A percentile compares a stretch with the other conserved stretches of the same genome.
Evolutionary conservation across 2,888 invertebrate genomes (phyloP).

Genomic region (Campoplex capitator): DNA sequence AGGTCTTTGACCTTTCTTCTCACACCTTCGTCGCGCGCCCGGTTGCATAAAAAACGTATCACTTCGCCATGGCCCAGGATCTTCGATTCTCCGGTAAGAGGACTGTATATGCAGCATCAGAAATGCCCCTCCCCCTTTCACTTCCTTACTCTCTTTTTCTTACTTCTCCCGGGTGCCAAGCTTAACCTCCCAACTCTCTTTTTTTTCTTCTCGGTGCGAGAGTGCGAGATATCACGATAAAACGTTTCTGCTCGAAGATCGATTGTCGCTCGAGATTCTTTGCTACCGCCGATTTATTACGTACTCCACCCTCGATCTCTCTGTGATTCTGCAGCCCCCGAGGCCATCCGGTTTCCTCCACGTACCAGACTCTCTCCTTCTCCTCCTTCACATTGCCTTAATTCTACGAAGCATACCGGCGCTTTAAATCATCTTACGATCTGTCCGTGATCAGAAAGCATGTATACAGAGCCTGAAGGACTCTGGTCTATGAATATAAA

Average conservation of each 20-base stretch:
- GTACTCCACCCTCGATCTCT: conserved; percentile 71
- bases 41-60: conserved; percentile 70
- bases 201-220: conserved; percentile 57
- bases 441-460: conserved; percentile 66
- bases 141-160: conserved; percentile 17
- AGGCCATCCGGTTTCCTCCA: conserved; percentile 54
- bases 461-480: conserved; percentile 28
- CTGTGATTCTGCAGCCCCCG: conserved; percentile 65
- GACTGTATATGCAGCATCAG: conserved; percentile 51
- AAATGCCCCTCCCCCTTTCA: conserved; percentile 26
- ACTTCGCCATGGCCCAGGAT: conserved; percentile 71
- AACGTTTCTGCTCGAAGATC: conserved; percentile 76
- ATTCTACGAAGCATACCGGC: conserved; percentile 59
- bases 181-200: conserved; percentile 17
- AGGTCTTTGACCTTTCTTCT: conserved; percentile 61
- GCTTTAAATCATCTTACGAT: conserved; percentile 66
- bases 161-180: conserved; percentile 37
- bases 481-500: background rate
- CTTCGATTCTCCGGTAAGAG: conserved; percentile 65
- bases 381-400: conserved; percentile 47
- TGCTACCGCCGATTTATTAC: conserved; percentile 74
- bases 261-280: conserved; percentile 80
- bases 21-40: conserved; percentile 56
- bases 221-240: conserved; percentile 76
- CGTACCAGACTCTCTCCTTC: conserved; percentile 18